These are phyloP conservation scores for Diadumene lineata DNA, from an alignment of 92 coral and sea anemone genomes.

Conservation along the genomic window DNA sequence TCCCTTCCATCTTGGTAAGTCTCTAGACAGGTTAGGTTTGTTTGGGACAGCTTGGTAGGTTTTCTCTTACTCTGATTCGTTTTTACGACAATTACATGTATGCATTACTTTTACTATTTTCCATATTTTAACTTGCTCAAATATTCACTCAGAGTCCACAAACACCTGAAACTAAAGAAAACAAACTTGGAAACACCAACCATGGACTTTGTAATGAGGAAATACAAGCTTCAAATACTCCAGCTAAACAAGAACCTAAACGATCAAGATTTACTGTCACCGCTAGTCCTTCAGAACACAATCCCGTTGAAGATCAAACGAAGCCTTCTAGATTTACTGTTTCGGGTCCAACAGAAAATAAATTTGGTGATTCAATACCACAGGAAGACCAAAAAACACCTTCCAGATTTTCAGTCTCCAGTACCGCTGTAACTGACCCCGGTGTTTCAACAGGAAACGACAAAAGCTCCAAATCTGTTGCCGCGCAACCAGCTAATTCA, in stretches of 20 bases:
- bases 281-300: too few species aligned
- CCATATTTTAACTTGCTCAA: neutral
- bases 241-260: too few species aligned
- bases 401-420: slow-evolving; percentile 10
- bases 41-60: too few species aligned
- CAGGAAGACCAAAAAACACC: neutral
- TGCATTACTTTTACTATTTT: neutral
- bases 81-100: neutral
- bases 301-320: neutral
- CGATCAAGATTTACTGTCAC: too few species aligned
- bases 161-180: too few species aligned
- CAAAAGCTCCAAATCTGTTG: neutral
- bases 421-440: neutral
- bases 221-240: too few species aligned
- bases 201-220: too few species aligned
- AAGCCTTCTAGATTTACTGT: slow-evolving; percentile 2
- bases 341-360: neutral
- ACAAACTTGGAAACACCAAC: too few species aligned
- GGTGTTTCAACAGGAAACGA: neutral
- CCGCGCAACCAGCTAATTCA: neutral
- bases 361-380: neutral
- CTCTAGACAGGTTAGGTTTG: neutral
- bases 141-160: too few species aligned
- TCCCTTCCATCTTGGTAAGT: slow-evolving; percentile 1
- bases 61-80: neutral